These are phyloP conservation scores for Pantala flavescens DNA, from an alignment of 1,140 invertebrate species.

Conservation along the genomic window DNA sequence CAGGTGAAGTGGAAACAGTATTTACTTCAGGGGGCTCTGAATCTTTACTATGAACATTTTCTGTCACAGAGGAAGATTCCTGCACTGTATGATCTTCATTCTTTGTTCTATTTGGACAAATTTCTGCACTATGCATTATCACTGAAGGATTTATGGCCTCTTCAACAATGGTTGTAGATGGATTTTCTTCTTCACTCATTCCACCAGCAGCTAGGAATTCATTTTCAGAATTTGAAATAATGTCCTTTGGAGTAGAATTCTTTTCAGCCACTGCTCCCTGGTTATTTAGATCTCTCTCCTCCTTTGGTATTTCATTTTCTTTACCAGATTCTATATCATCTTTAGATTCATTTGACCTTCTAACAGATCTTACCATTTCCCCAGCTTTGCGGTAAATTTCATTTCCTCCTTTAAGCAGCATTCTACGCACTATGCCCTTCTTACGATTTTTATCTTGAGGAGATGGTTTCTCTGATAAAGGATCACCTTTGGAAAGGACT, in stretches of 20 bases:
- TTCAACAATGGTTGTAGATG: not conserved
- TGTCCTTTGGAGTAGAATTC: not conserved
- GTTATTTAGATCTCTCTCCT: not conserved
- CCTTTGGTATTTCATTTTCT: not conserved
- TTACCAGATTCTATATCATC: not conserved
- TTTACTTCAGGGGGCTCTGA: not conserved
- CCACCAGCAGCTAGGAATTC: too few species aligned
- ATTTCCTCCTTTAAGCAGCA: not conserved
- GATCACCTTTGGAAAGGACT: not conserved
- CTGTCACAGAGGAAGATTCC: not conserved
- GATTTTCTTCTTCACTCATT: not conserved
- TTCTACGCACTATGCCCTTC: not conserved
- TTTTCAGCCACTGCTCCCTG: not conserved
- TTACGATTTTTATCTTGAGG: not conserved
- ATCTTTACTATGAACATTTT: not conserved
- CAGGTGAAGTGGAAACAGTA: not conserved
- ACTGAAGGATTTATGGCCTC: not conserved
- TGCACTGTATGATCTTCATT: not conserved
- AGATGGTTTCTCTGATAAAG: not conserved
- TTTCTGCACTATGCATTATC: not conserved
- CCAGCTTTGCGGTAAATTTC: not conserved
- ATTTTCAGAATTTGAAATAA: not conserved
- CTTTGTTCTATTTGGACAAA: not conserved
- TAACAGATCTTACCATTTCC: not conserved
- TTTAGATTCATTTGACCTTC: not conserved